Evolutionary conservation across 2,113 vertebrate species (phyloP).

Genomic region (Mormoops blainvillei): DNA sequence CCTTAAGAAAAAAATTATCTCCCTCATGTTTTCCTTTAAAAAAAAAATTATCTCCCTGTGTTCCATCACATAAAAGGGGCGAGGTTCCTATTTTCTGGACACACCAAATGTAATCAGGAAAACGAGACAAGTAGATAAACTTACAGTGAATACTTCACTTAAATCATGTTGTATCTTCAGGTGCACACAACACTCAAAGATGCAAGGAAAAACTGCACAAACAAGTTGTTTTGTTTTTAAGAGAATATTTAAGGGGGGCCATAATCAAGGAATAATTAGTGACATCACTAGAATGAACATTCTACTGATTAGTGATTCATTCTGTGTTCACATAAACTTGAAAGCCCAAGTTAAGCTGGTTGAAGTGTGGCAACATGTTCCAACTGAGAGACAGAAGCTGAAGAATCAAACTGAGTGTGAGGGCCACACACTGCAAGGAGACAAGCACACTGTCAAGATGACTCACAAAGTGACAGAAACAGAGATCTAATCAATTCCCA

Average conservation of each 20-base stretch:
- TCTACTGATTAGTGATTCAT: conserved; percentile 63
- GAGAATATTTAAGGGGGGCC: background rate
- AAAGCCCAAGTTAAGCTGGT: conserved; percentile 50
- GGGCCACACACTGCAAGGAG: background rate
- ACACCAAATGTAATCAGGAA: background rate
- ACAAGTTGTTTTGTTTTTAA: conserved; percentile 31
- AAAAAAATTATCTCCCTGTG: background rate
- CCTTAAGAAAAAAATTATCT: background rate
- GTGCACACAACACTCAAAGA: background rate
- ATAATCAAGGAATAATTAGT: conserved; percentile 51
- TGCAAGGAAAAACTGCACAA: background rate
- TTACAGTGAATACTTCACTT: background rate
- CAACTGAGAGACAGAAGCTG: conserved; percentile 55
- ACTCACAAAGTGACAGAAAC: conserved; percentile 51
- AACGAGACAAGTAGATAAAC: background rate
- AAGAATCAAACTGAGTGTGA: conserved; percentile 35
- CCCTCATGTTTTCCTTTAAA: background rate
- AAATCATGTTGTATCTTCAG: background rate
- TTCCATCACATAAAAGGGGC: background rate
- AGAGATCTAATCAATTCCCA: conserved; percentile 50
- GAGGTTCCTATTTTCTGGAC: conserved; percentile 16
- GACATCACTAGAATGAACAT: conserved; percentile 59
- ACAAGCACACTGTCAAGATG: background rate
- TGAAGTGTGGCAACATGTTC: conserved; percentile 50
- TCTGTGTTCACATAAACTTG: conserved; percentile 59